phyloP scores from a whole-genome alignment of 2,888 invertebrate genomes.

The Eugnorisma glareosa region DNA sequence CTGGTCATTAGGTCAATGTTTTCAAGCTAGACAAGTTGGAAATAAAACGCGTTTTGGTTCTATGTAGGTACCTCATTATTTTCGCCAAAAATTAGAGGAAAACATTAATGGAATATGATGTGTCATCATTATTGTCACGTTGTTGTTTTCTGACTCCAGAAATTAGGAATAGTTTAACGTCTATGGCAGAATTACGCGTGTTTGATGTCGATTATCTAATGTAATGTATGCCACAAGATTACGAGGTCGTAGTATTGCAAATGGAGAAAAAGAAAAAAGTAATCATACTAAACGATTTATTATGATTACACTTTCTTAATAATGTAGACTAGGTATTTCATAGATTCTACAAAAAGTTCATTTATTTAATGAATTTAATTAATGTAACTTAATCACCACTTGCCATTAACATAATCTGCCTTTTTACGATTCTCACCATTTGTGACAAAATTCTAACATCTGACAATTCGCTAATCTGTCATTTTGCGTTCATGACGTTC shows the following conservation, averaged over 20 bases:
- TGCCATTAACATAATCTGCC: too few species aligned
- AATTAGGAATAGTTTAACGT: background rate
- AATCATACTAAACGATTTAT: conserved; percentile 30
- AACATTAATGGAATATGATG: background rate
- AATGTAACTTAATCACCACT: too few species aligned
- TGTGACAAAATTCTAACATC: too few species aligned
- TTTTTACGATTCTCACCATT: too few species aligned
- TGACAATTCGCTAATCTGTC: too few species aligned
- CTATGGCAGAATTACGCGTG: background rate
- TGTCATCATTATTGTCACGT: background rate
- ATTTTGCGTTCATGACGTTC: too few species aligned
- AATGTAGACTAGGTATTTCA: background rate
- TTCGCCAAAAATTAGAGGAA: conserved; percentile 3
- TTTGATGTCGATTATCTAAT: conserved; percentile 12
- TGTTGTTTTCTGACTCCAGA: background rate
- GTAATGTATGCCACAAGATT: conserved; percentile 2
- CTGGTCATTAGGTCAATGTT: conserved; percentile 63
- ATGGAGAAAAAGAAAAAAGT: background rate
- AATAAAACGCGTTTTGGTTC: conserved; percentile 10
- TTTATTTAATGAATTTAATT: background rate
- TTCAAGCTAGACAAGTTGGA: conserved; percentile 49
- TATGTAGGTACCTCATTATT: background rate
- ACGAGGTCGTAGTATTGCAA: background rate
- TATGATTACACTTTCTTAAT: background rate
- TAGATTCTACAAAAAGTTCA: background rate